Evolutionary conservation across 2,113 vertebrate species (phyloP), one percentile per base, ranked within the genome.

Genomic region (Cinclus mexicanus): DNA sequence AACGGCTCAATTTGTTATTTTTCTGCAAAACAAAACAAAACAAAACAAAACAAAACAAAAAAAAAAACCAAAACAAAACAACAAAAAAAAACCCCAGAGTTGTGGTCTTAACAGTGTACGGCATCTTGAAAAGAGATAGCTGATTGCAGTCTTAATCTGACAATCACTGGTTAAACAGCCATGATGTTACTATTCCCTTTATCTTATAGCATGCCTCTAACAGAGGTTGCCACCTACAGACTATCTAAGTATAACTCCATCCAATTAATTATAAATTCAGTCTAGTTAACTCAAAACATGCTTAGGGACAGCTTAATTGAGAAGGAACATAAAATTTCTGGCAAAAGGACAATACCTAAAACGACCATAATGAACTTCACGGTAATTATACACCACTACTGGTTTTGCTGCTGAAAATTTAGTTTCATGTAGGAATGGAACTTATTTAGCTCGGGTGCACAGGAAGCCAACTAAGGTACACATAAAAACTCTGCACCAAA

Each of bases 151-250:
- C 55, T 80, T 31, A 28, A 15, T 26, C n/a, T 4, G 1, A 81
- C 46, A 61, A 19, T 33, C 83, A 41, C 33, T 65, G 50, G 39
- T 64, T 90, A 25, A 91, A 88, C 41, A 87, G 50, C 57, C 75
- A 44, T 20, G 46, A 89, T 65, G 68, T 20, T 76, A 61, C 68
- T 77, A 55, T 47, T 75, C 47, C 14, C 42, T 92, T 35, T n/a
- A 83, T 89, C 63, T 90, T 18, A 44, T 16, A 87, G 68, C 72
- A 47, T 60, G 56, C 21, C 44, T 91, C 64, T 59, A 81, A 63
- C 56, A 93, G 86, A 89, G 91, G 76, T 83, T 89, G 76, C 83
- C 96, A 93, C 95, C 94, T 85, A 89, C 92, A 89, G 83, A 77
- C 83, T 68, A 59, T 46, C 94, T 84, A 92, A 93, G 94, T 90